These are phyloP conservation scores for Moxostoma hubbsi DNA, from an alignment of 2,797 vertebrate species.

Conservation along the genomic window DNA sequence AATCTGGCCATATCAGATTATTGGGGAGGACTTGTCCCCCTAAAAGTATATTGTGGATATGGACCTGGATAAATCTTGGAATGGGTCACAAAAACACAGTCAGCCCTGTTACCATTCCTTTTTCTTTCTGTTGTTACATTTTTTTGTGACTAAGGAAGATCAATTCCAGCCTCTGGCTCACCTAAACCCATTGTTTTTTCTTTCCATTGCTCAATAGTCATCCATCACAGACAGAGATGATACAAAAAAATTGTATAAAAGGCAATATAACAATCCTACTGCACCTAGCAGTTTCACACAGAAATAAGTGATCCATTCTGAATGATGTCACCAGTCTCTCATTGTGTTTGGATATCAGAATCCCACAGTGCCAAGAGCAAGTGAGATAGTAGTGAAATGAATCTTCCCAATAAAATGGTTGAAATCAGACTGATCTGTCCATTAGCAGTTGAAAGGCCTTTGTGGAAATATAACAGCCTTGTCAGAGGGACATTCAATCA, in stretches of 20 bases:
- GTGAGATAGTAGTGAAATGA: constrained; percentile 40
- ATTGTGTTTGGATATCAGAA: constrained; percentile 42
- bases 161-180: constrained; percentile 28
- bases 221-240: constrained; percentile 37
- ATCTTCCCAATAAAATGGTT: constrained; percentile 32
- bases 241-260: constrained; percentile 36
- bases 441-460: constrained; percentile 30
- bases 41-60: too few relatives aligned
- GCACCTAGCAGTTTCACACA: constrained; percentile 28
- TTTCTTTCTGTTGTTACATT: constrained; percentile 27
- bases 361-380: constrained; percentile 1
- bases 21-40: too few relatives aligned
- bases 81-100: constrained; percentile 21
- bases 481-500: constrained; percentile 11
- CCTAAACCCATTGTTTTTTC: constrained; percentile 32
- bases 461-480: constrained; percentile 11
- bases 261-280: constrained; percentile 31
- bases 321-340: constrained; percentile 42
- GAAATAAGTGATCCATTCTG: constrained; percentile 44
- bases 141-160: constrained; percentile 20
- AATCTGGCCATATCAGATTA: too few relatives aligned
- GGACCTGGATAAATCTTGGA: neutral
- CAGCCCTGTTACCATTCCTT: neutral
- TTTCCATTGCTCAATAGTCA: constrained; percentile 22
- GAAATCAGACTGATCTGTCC: constrained; percentile 35